Conservation (phyloP, 2,888 invertebrate genomes). For the Drosophila percnosoma region DNA sequence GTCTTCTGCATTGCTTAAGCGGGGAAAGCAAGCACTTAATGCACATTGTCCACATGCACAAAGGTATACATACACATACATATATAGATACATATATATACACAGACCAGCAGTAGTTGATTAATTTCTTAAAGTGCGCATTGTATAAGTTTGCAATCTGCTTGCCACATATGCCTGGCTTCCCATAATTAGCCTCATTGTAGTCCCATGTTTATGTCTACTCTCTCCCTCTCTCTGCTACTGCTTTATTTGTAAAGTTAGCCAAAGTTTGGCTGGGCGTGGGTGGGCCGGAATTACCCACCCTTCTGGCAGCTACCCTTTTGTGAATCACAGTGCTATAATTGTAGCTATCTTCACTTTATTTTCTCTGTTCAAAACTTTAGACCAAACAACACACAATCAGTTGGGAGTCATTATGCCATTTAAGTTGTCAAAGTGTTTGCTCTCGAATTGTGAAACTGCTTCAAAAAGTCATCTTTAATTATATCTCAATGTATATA, state of each 20-base stretch:
- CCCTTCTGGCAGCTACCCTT: constrained; percentile 22
- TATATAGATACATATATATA: background rate
- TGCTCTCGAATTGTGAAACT: background rate
- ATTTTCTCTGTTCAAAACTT: background rate
- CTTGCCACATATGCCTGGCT: constrained; percentile 51
- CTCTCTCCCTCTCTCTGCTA: constrained; percentile 11
- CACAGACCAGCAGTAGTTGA: constrained; percentile 18
- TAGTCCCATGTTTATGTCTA: constrained; percentile 38
- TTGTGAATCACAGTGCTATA: constrained; percentile 21
- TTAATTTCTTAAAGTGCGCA: constrained; percentile 39
- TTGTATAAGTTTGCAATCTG: constrained; percentile 61
- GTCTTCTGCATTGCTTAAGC: background rate
- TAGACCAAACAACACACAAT: background rate
- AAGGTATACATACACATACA: no score
- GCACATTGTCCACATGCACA: constrained; percentile 3
- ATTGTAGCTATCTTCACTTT: background rate
- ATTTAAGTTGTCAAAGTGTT: background rate
- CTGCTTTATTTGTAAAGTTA: constrained; percentile 41
- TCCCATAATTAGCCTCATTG: constrained; percentile 75
- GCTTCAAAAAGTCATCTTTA: background rate
- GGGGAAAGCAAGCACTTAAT: constrained; percentile 9
- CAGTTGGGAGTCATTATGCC: background rate
- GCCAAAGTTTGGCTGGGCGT: constrained; percentile 45
- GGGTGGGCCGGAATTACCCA: background rate
- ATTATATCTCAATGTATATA: background rate